Evolutionary conservation across 2,113 vertebrate species (phyloP).

Genomic region (Saccopteryx bilineata): DNA sequence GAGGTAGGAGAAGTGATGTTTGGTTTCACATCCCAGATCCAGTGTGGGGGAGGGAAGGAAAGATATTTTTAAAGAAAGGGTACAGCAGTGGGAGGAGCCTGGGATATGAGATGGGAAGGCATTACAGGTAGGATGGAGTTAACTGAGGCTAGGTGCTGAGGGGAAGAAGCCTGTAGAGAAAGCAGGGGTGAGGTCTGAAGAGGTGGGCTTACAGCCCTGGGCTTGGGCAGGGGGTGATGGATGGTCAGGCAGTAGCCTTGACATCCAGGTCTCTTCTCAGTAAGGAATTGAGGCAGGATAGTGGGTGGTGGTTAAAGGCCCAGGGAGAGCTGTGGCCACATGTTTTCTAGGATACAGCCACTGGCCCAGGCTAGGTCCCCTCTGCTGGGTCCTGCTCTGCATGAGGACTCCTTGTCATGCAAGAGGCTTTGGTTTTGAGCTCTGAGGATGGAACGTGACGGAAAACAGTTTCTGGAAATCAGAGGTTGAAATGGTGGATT

Average conservation of each 20-base stretch:
- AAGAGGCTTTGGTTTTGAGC: neutral
- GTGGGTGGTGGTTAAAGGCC: neutral
- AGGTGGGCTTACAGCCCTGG: neutral
- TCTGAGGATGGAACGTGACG: neutral
- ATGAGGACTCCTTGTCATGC: neutral
- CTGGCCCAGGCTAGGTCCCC: too few relatives aligned
- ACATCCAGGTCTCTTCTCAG: neutral
- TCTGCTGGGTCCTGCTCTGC: neutral
- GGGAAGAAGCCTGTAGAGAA: neutral
- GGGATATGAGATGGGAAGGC: neutral
- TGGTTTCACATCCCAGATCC: slow-evolving; percentile 13
- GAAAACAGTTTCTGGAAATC: neutral
- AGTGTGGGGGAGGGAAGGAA: neutral
- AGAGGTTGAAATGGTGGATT: neutral
- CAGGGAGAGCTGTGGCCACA: neutral
- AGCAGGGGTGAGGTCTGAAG: neutral
- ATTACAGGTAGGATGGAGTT: neutral
- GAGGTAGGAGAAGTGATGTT: neutral
- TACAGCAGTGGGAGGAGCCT: neutral
- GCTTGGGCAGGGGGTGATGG: neutral
- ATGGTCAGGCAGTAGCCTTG: neutral
- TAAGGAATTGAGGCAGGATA: neutral
- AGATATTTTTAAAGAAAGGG: neutral
- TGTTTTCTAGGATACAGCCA: neutral
- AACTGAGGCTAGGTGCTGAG: neutral